Percentiles rank a stretch among this genome's conserved stretches.
Evolutionary conservation across 2,888 invertebrate genomes (phyloP).

Genomic region (Nomada hirtipes): DNA sequence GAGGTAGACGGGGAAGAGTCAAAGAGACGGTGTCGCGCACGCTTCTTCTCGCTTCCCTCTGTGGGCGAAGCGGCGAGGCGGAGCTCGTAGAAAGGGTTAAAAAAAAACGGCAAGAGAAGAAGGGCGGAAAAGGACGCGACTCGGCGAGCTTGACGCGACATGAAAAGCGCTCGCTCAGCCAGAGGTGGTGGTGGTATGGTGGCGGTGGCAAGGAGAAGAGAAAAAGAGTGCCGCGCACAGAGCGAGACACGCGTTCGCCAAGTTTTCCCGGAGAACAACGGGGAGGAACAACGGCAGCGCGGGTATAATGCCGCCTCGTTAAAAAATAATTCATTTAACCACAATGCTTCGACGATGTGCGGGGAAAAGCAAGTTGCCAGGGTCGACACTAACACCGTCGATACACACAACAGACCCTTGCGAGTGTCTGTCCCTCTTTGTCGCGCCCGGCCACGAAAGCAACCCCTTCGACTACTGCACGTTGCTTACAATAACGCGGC

Average conservation of each 20-base stretch:
- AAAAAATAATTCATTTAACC: conserved; percentile 81
- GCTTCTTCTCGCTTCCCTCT: conserved; percentile 64
- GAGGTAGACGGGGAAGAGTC: conserved; percentile 45
- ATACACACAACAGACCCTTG: not conserved
- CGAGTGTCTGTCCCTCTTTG: conserved; percentile 22
- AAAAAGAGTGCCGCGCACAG: conserved; percentile 59
- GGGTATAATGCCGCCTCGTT: conserved; percentile 79
- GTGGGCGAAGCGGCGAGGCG: conserved; percentile 33
- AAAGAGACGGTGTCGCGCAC: conserved; percentile 68
- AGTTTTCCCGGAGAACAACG: conserved; percentile 73
- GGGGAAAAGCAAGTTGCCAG: conserved; percentile 60
- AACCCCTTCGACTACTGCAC: conserved; percentile 12
- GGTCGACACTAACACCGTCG: conserved; percentile 39
- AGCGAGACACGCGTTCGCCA: conserved; percentile 68
- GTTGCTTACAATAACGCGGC: conserved; percentile 39
- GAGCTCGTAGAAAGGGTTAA: conserved; percentile 11
- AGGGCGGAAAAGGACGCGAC: conserved; percentile 23
- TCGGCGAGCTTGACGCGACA: conserved; percentile 56
- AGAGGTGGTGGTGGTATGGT: not conserved
- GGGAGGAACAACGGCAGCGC: conserved; percentile 71
- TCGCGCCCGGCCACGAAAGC: not conserved
- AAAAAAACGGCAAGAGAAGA: conserved; percentile 11
- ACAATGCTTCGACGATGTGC: conserved; percentile 59
- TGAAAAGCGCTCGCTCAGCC: conserved; percentile 59
- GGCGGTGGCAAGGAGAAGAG: conserved; percentile 13